Base-by-base conservation (phyloP, 2,113 vertebrate species). In the Pyrgilauda ruficollis region DNA sequence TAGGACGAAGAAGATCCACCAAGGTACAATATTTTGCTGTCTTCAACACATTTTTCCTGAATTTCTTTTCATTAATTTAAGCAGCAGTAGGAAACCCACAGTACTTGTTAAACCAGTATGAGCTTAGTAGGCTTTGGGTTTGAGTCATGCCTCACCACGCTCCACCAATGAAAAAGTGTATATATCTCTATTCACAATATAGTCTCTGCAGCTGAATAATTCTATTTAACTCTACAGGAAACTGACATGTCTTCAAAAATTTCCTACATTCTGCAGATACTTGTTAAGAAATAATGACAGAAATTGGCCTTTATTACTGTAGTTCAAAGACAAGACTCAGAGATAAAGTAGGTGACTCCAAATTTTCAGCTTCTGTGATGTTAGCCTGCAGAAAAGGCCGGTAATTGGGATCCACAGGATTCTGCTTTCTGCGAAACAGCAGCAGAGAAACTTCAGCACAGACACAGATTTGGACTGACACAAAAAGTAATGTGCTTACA, bases 241-340 rank as follows among this genome's bases (percentile, higher is more conserved):
- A 76, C 92, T 93, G 91, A 87, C 89, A 94, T 91, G 41, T 90
- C 84, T 94, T 97, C 87, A 80, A 96, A 97, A 91, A 74, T 59
- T 79, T 77, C 75, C 68, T 82, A n/a, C 81, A 58, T 49, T 94
- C 78, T 90, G 64, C 82, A 96, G 94, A 91, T 70, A 91, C 76
- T 82, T 83, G 49, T 89, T 96, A 92, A 95, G 84, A 91, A 92
- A 96, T 95, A 96, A 95, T 95, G 77, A 96, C 93, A 95, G 39
- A 95, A 94, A 90, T 88, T 88, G 46, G 23, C 37, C 53, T 94
- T 90, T 95, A 84, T 85, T 85, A 80, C 81, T 82, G 67, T n/a
- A 79, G 88, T 92, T 90, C 91, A 97, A 94, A 94, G 88, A 56
- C 37, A 84, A 87, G 74, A 56, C 84, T 94, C 84, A 87, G 76